These are phyloP conservation scores for Ptychochromis oligacanthus DNA, from an alignment of 2,113 vertebrate genomes.

Conservation along the genomic window DNA sequence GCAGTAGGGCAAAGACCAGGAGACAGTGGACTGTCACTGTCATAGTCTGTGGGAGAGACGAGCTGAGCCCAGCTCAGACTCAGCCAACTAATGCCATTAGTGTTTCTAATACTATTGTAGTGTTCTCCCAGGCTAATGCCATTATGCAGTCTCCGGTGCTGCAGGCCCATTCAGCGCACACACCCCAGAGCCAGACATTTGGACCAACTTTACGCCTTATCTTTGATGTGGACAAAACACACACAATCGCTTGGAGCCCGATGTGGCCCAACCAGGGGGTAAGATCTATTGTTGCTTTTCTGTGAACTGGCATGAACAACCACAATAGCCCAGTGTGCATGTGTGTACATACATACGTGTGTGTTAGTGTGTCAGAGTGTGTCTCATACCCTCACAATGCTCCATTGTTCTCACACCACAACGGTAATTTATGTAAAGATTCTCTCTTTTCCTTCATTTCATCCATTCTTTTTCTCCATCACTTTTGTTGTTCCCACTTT, in stretches of 20 bases:
- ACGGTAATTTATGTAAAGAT: constrained; percentile 84
- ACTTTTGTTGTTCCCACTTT: constrained; percentile 66
- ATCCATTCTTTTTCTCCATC: constrained; percentile 55
- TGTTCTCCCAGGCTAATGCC: constrained; percentile 67
- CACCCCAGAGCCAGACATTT: constrained; percentile 70
- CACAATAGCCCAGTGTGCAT: constrained; percentile 70
- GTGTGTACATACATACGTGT: constrained; percentile 30
- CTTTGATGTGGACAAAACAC: constrained; percentile 78
- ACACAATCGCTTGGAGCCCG: constrained; percentile 64
- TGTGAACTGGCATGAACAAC: constrained; percentile 65
- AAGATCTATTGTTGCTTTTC: constrained; percentile 71
- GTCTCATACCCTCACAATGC: constrained; percentile 78
- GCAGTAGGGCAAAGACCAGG: constrained; percentile 2
- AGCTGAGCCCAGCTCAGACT: constrained; percentile 65
- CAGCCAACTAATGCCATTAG: constrained; percentile 75
- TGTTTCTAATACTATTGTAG: constrained; percentile 72
- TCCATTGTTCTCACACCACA: constrained; percentile 74
- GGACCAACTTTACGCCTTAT: constrained; percentile 77
- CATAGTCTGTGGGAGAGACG: constrained; percentile 49
- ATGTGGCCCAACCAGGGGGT: constrained; percentile 49
- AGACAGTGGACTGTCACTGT: constrained; percentile 38
- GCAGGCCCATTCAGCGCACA: constrained; percentile 53
- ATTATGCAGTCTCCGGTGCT: constrained; percentile 66
- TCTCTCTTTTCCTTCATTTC: constrained; percentile 64
- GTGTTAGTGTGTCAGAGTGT: constrained; percentile 34